Evolutionary conservation across 1,140 invertebrate species (phyloP).

Genomic region (Delia radicum): DNA sequence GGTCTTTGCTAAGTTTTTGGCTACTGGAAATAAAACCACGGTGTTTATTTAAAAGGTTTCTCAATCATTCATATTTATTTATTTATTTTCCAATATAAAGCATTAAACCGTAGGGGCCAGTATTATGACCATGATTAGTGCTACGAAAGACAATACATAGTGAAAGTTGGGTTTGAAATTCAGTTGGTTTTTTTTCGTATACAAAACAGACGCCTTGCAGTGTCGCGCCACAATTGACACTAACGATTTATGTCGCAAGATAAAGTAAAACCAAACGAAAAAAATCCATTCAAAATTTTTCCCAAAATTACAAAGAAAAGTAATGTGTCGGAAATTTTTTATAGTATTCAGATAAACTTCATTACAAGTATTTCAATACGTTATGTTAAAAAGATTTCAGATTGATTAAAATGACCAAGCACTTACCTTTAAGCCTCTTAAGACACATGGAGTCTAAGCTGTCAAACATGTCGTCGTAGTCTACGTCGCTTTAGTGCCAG

Average conservation of each 20-base stretch:
- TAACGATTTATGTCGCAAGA: slow-evolving; percentile 21
- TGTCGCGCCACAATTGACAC: slow-evolving; percentile 21
- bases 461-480: background rate
- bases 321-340: background rate
- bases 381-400: background rate
- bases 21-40: background rate
- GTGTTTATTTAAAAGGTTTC: background rate
- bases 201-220: background rate
- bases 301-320: background rate
- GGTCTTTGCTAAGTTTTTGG: background rate
- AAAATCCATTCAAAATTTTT: background rate
- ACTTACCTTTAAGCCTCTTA: background rate
- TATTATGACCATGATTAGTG: slow-evolving; percentile 14
- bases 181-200: background rate
- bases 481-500: background rate
- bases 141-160: slow-evolving; percentile 16
- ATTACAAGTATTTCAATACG: slow-evolving; percentile 17
- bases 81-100: background rate
- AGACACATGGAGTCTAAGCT: background rate
- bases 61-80: slow-evolving; percentile 1
- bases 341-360: background rate
- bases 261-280: slow-evolving; percentile 2
- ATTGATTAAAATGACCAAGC: background rate
- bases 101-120: background rate
- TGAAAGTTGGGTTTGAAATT: background rate